Evolutionary conservation across 1,140 invertebrate species (phyloP), one percentile per base, ranked within the genome.

Genomic region (Diachasma alloeum): DNA sequence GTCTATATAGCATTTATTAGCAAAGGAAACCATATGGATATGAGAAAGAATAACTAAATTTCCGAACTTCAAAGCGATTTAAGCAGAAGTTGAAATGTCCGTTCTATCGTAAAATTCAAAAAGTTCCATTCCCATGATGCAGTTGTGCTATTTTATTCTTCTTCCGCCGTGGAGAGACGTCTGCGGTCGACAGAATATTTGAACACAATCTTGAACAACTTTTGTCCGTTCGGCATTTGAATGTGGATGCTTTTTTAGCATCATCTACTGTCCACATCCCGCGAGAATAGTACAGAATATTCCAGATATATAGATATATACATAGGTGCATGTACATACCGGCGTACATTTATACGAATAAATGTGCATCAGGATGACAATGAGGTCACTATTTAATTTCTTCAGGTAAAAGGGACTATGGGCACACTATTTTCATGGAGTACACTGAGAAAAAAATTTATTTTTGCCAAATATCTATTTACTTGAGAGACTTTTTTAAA

Each of bases 161-260:
- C 13, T 66, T 26, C 15, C 17, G 42, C 24, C 39, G 72, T 42
- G 70, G 66, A 59, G 75, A 76, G 81, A 86, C 87, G 87, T 89
- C 87, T 88, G 87, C 83, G 79, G 82, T 81, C 84, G 84, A 88
- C 87, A 89, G 87, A n/a, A n/a, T 89, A 82, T 89, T 89, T 88
- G 84, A 84, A 89, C 84, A 85, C 80, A 46, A 79, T 81, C 79
- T 74, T 71, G 79, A 79, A 83, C 76, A 88, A 89, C 87, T 89
- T 88, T 89, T 87, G 86, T 88, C 85, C 86, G 81, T 75, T 67
- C 74, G 84, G 53, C 83, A 87, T 86, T 88, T 87, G 79, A 87
- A 88, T 87, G 78, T 81, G 73, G 76, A 83, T 74, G 76, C 75
- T 44, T 13, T 42, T 42, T 42, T 42, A 76, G 72, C 81, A 73